Evolutionary conservation across 2,113 vertebrate species (phyloP).

Genomic region (Mus musculus): DNA sequence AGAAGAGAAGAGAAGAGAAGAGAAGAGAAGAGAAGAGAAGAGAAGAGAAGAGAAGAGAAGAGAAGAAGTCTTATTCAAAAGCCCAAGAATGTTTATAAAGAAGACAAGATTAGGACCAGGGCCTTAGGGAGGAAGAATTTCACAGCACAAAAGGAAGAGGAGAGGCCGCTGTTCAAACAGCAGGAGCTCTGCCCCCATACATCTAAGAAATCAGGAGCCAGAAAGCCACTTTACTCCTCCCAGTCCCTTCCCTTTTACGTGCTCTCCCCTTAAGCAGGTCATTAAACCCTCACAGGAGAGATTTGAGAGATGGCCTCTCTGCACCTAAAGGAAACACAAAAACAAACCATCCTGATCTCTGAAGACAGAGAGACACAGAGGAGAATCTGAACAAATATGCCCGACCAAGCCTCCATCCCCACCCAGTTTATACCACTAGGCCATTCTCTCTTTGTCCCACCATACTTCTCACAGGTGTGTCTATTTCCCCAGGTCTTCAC

Average conservation of each 20-base stretch:
- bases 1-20: no score
- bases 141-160: neutral
- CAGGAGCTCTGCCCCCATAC: neutral
- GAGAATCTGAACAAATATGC: neutral
- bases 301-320: neutral
- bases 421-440: neutral
- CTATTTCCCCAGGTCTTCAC: neutral
- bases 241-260: neutral
- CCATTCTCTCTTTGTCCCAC: no score
- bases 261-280: neutral
- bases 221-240: neutral
- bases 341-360: neutral
- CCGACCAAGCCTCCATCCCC: neutral
- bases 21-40: neutral
- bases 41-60: no score
- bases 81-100: neutral
- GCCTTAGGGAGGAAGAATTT: neutral
- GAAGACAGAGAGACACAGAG: neutral
- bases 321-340: neutral
- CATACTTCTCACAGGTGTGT: no score
- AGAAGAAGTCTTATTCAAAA: neutral
- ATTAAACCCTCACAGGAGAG: neutral
- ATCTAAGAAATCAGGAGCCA: neutral
- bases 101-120: neutral
- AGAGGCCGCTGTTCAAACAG: neutral